Evolutionary conservation across 2,797 vertebrate species (phyloP).

Genomic region (Arremon brunneinucha): DNA sequence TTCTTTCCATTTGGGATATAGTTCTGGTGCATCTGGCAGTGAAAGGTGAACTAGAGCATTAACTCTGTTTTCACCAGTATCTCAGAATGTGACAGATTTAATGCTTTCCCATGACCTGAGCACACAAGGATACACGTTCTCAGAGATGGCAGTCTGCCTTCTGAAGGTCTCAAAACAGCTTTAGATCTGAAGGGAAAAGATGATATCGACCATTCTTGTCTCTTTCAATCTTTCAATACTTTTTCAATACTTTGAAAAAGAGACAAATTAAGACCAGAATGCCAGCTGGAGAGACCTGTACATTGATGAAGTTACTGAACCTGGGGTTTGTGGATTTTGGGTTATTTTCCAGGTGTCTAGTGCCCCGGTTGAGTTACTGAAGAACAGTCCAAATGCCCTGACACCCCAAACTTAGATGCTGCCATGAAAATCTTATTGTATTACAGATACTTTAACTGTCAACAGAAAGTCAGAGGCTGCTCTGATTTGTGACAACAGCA

Average conservation of each 20-base stretch:
- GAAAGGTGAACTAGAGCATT: background rate
- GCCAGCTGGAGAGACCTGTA: background rate
- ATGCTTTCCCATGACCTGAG: background rate
- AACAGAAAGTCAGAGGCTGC: background rate
- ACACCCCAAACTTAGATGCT: background rate
- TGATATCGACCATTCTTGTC: background rate
- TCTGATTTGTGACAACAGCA: background rate
- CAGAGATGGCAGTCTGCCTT: background rate
- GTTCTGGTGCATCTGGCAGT: rapidly evolving
- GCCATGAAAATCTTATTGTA: background rate
- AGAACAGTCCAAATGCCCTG: background rate
- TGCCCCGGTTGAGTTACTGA: background rate
- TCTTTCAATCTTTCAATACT: background rate
- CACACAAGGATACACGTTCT: background rate
- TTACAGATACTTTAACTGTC: background rate
- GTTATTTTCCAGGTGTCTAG: background rate
- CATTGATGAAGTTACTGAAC: background rate
- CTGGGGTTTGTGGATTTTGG: background rate
- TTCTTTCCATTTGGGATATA: background rate
- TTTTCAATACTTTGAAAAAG: background rate
- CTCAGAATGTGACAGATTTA: background rate
- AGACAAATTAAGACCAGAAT: background rate
- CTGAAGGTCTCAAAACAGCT: background rate
- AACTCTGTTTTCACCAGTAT: background rate
- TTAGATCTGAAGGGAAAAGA: background rate